A percentile compares a stretch with the other conserved stretches of the same genome.
Evolutionary conservation across 2,888 invertebrate species (phyloP).

Genomic region (Eupsilia transversa): DNA sequence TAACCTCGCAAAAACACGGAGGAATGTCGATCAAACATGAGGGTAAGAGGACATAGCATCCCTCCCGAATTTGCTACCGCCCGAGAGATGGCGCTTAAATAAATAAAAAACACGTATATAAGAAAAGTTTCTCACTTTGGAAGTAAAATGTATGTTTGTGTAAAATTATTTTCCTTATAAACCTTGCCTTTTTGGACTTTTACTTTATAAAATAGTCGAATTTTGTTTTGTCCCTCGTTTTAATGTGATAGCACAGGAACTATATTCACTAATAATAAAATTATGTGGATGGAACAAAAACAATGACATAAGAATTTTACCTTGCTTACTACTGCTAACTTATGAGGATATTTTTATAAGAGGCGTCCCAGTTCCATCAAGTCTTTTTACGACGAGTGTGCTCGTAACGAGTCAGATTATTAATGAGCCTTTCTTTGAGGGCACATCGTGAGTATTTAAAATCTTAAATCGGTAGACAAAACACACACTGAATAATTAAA

Average conservation of each 20-base stretch:
- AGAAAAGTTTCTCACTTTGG: not conserved
- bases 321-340: no score
- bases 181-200: not conserved
- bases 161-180: not conserved
- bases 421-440: no score
- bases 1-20: slow-evolving; percentile 7
- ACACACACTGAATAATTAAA: no score
- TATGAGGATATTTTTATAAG: no score
- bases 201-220: not conserved
- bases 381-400: no score
- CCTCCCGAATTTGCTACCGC: slow-evolving; percentile 70
- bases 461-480: no score
- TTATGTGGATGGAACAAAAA: no score
- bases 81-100: slow-evolving; percentile 76
- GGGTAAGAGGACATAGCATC: slow-evolving; percentile 56
- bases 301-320: not conserved
- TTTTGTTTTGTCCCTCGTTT: not conserved
- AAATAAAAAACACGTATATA: not conserved
- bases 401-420: no score
- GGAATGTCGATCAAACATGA: slow-evolving; percentile 8
- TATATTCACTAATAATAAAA: not conserved
- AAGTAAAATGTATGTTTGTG: no score
- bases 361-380: no score
- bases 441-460: not conserved
- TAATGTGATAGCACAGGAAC: not conserved